These are phyloP conservation scores for Gnathonemus longibarbis DNA, from an alignment of 2,113 vertebrate species.

Conservation along the genomic window DNA sequence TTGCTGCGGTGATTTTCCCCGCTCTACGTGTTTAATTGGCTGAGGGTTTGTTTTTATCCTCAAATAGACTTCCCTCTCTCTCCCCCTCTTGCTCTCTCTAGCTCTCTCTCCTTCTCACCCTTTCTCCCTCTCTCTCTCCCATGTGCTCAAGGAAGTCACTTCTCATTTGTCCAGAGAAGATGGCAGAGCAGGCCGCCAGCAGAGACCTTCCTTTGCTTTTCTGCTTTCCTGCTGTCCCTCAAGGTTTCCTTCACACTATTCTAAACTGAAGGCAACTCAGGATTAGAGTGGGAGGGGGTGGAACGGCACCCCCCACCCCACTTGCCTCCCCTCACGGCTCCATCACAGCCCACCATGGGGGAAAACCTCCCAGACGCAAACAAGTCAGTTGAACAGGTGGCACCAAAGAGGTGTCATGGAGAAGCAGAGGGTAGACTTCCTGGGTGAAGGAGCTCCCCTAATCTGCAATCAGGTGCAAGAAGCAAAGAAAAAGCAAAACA, in stretches of 20 bases:
- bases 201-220: not conserved
- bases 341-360: not conserved
- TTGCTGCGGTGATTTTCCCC: slow-evolving; percentile 22
- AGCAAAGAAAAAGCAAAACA: not conserved
- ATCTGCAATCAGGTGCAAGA: not conserved
- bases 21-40: slow-evolving; percentile 20
- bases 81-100: not conserved
- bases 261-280: not conserved
- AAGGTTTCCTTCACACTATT: not conserved
- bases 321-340: not conserved
- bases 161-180: not conserved
- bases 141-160: not conserved
- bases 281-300: not conserved
- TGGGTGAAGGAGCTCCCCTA: not conserved
- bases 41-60: slow-evolving; percentile 29
- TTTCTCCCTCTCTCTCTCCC: not conserved
- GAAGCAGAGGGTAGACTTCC: not conserved
- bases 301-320: not conserved
- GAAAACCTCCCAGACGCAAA: not conserved
- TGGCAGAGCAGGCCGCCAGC: not conserved
- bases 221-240: not conserved
- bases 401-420: not conserved
- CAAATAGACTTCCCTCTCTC: slow-evolving; percentile 28
- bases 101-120: not conserved
- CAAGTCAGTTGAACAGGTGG: not conserved